These are phyloP conservation scores for Malurus cyaneus DNA, from an alignment of 2,113 vertebrate species.

Conservation along the genomic window DNA sequence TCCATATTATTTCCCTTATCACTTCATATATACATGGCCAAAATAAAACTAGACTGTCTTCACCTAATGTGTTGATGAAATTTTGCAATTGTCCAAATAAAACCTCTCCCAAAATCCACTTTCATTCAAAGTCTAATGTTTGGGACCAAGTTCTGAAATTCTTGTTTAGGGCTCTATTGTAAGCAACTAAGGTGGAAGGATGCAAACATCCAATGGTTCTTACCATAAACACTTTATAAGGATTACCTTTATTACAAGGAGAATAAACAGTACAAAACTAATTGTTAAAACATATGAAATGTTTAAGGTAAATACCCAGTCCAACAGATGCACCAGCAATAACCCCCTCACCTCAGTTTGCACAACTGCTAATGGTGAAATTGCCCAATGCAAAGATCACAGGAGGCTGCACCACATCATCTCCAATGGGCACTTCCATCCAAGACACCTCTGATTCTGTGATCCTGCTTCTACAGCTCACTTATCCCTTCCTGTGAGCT, in stretches of 20 bases:
- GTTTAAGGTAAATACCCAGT: background rate
- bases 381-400: background rate
- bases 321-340: fast-evolving
- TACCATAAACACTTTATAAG: background rate
- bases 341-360: background rate
- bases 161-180: background rate
- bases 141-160: background rate
- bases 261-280: background rate
- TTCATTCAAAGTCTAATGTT: background rate
- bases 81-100: background rate
- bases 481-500: background rate
- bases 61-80: background rate
- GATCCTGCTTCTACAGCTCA: background rate
- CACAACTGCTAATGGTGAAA: background rate
- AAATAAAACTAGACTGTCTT: background rate
- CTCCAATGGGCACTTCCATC: background rate
- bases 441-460: background rate
- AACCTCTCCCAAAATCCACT: background rate
- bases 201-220: background rate
- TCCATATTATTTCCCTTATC: background rate
- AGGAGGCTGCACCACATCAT: background rate
- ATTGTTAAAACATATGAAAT: background rate
- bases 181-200: background rate
- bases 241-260: background rate
- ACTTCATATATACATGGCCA: background rate